phyloP scores from a whole-genome alignment of 2,888 invertebrate genomes.

The Ochlodes sylvanus region DNA sequence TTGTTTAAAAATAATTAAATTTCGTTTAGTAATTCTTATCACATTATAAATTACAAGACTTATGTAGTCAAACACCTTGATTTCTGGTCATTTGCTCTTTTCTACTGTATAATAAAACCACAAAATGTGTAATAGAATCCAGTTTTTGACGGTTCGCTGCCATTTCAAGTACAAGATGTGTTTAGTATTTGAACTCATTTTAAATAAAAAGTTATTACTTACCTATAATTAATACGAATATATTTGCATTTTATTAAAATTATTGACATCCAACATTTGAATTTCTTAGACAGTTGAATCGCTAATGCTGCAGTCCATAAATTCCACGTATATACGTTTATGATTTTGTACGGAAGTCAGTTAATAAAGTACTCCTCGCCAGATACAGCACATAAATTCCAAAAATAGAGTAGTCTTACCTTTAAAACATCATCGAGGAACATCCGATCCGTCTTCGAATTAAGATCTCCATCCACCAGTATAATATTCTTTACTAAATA shows the following conservation, averaged over 20 bases:
- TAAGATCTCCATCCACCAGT: conserved; percentile 51
- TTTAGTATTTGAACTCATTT: no score
- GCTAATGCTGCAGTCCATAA: conserved; percentile 12
- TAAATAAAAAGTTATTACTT: neutral
- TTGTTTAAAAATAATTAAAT: no score
- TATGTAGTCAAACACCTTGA: no score
- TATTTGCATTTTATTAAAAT: neutral
- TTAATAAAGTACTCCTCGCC: conserved; percentile 34
- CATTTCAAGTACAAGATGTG: no score
- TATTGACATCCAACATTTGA: neutral
- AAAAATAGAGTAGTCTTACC: conserved; percentile 56
- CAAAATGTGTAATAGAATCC: no score
- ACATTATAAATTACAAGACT: no score
- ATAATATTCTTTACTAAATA: conserved; percentile 39
- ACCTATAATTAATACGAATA: neutral
- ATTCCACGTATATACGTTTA: conserved; percentile 22
- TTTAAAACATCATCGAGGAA: conserved; percentile 71
- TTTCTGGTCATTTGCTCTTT: no score
- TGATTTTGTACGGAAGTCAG: conserved; percentile 30
- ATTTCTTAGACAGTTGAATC: neutral
- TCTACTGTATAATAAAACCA: no score
- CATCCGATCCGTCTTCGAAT: conserved; percentile 53
- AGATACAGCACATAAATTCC: conserved; percentile 37
- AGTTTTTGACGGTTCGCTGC: no score
- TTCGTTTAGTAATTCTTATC: no score